These are phyloP conservation scores for Leptoteleia sp. DNA, from an alignment of 1,140 invertebrate genomes.

Conservation along the genomic window DNA sequence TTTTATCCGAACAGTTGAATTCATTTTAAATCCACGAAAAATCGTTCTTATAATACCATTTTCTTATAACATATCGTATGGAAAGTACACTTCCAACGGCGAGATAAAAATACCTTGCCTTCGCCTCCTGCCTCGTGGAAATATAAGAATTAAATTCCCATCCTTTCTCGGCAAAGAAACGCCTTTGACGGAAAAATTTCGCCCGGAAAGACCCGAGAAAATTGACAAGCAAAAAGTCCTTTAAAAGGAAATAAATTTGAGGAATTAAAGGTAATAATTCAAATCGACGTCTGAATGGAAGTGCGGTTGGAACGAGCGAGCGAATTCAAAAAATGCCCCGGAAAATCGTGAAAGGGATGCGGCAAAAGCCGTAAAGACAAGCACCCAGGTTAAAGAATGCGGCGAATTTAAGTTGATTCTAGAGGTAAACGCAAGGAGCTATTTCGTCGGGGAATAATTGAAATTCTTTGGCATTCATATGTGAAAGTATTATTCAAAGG, in stretches of 20 bases:
- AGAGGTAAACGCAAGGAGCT: slow-evolving; percentile 47
- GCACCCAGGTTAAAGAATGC: slow-evolving; percentile 45
- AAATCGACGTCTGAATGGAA: slow-evolving; percentile 1
- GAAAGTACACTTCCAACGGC: not conserved
- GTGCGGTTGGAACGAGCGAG: not conserved
- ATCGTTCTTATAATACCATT: slow-evolving; percentile 7
- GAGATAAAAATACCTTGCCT: not conserved
- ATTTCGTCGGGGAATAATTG: slow-evolving; percentile 52
- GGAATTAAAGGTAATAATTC: slow-evolving; percentile 4
- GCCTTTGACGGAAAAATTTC: too few species aligned
- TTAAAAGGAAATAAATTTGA: not conserved
- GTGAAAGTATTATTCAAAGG: slow-evolving; percentile 62
- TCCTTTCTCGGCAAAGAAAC: too few species aligned
- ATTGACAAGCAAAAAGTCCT: too few species aligned
- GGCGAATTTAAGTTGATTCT: slow-evolving; percentile 52
- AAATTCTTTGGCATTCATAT: slow-evolving; percentile 62
- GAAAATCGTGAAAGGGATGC: slow-evolving; percentile 15
- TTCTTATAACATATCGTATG: slow-evolving; percentile 3
- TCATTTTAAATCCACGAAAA: slow-evolving; percentile 13
- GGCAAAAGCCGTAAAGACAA: slow-evolving; percentile 17
- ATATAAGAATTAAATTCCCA: not conserved
- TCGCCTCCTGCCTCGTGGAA: not conserved
- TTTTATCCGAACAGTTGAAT: slow-evolving; percentile 26
- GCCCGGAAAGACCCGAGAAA: too few species aligned
- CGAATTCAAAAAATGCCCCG: slow-evolving; percentile 21